phyloP scores from a whole-genome alignment of 2,888 invertebrate genomes.

The Melipona bicolor region DNA sequence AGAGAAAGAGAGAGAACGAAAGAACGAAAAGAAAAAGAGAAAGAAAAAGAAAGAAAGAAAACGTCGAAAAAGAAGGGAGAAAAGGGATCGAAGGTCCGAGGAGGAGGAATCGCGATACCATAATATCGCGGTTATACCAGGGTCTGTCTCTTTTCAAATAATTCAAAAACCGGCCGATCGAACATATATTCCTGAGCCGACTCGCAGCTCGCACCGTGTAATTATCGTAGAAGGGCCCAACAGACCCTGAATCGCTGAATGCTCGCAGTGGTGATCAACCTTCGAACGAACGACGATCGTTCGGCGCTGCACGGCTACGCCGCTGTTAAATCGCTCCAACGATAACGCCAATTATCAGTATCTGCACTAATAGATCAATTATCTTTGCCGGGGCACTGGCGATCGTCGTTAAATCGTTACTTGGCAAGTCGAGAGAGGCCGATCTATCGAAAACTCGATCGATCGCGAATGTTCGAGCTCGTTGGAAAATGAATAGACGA shows the following conservation, averaged over 20 bases:
- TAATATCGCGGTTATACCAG: conserved; percentile 81
- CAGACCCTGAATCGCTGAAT: conserved; percentile 79
- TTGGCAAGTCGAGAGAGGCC: not conserved
- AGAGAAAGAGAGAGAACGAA: too few relatives aligned
- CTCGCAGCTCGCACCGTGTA: conserved; percentile 83
- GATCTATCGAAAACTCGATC: too few relatives aligned
- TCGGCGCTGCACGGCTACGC: conserved; percentile 5
- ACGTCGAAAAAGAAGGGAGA: conserved; percentile 58
- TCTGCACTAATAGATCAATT: conserved; percentile 49
- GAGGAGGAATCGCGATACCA: conserved; percentile 80
- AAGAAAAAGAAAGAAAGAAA: conserved; percentile 14
- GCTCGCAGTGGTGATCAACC: conserved; percentile 82
- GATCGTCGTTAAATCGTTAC: not conserved
- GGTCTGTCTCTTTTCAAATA: conserved; percentile 84
- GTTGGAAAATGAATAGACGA: too few relatives aligned
- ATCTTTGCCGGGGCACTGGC: not conserved
- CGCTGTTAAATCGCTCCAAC: conserved; percentile 36
- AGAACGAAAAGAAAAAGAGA: too few relatives aligned
- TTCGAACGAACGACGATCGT: conserved; percentile 54
- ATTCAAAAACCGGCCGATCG: conserved; percentile 84
- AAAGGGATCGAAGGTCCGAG: conserved; percentile 58
- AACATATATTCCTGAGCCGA: conserved; percentile 83
- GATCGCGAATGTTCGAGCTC: too few relatives aligned
- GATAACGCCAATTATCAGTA: conserved; percentile 57
- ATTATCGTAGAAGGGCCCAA: conserved; percentile 82